Evolutionary conservation across 2,888 invertebrate genomes (phyloP), one percentile per base, ranked within the genome.

Genomic region (Lithophane leautieri): DNA sequence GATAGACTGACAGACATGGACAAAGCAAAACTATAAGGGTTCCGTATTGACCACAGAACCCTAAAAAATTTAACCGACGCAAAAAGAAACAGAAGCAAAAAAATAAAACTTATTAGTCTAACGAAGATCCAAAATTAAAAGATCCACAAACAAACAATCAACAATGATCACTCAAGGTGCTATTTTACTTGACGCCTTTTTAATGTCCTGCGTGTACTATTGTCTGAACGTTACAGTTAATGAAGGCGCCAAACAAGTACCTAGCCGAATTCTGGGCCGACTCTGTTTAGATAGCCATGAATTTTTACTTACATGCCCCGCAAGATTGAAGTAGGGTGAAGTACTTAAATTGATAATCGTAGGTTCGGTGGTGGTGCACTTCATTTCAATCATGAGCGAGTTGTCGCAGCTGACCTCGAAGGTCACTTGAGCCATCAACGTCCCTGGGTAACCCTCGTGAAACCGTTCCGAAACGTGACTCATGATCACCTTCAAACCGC

Each of bases 241-340:
- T 28, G 8, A 58, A 28, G 6, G 56, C 4, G 16, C 16, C 58
- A 58, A 28, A 28, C 16, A 8, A 16, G 14, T 25, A 34, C 34
- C 34, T 34, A 56, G 54, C 6, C n/a, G 12, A 14, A 12, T 8
- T 16, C 8, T 8, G 14, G 16, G 8, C 7, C 25, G 16, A 16
- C 58, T 58, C 16, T 28, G 28, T 28, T 28, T 28, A 58, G 7
- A 28, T 28, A 25, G 58, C 16, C 28, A 56, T 56, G 56, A 28
- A n/a, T 19, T 12, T 54, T 4, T 72, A 93, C 97, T 94, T 90
- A 98, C 98, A 94, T 99, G 98, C n/a, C 99, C 99, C 68, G 98
- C 98, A 60, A 99, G 97, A 95, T 99, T 99, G 94, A 99, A 99
- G 93, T 98, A 99, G 1, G 98, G 97, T 90, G 99, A 98, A 93